Conservation (phyloP, 2,113 vertebrate genomes). For the Sisor rabdophorus region DNA sequence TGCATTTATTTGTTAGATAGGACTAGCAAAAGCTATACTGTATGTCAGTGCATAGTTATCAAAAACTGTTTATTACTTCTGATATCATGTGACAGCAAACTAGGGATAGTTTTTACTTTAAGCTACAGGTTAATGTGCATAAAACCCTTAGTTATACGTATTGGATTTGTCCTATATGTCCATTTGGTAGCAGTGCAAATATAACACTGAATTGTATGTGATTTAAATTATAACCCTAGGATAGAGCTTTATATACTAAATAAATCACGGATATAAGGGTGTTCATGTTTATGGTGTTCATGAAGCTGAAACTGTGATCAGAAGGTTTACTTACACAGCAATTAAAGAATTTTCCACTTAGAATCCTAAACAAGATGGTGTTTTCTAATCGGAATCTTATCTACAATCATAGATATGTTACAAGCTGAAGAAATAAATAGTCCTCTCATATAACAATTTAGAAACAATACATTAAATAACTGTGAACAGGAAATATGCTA, state of each 20-base stretch:
- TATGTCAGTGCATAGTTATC: too few species aligned
- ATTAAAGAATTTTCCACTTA: not conserved
- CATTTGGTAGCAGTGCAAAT: not conserved
- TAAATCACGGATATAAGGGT: not conserved
- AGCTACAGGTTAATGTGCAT: not conserved
- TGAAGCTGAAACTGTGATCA: not conserved
- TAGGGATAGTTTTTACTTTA: not conserved
- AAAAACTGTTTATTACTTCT: not conserved
- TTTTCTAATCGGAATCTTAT: constrained; percentile 8
- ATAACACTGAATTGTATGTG: not conserved
- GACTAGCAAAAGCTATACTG: not conserved
- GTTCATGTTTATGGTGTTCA: not conserved
- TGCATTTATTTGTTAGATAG: not conserved
- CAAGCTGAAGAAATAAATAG: not conserved
- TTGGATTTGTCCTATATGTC: not conserved
- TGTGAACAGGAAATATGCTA: not conserved
- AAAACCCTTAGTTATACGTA: not conserved
- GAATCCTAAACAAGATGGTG: not conserved
- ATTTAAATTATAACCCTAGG: not conserved
- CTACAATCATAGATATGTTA: not conserved
- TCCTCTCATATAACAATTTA: not conserved
- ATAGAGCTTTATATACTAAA: not conserved
- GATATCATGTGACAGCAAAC: not conserved
- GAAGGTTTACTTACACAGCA: not conserved
- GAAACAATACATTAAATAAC: not conserved